Conservation (phyloP, 2,797 vertebrate species). For the Macroramphosus scolopax region DNA sequence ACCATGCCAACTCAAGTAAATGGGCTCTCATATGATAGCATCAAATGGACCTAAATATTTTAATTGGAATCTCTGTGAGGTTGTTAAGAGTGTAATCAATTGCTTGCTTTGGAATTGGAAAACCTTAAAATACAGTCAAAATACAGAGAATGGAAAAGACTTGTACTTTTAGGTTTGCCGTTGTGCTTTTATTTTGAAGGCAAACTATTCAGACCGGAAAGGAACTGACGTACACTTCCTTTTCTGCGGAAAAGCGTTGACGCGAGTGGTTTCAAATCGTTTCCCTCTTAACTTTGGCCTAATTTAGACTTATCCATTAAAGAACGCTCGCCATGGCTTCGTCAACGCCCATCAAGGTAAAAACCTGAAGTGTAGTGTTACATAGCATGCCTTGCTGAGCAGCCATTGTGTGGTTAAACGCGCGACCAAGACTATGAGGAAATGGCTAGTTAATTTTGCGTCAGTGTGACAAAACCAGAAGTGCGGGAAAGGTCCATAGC, state of each 20-base stretch:
- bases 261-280: background rate
- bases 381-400: accelerated
- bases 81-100: too few relatives aligned
- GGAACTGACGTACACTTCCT: too few relatives aligned
- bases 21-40: too few relatives aligned
- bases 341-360: conserved; percentile 66
- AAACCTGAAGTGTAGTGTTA: accelerated
- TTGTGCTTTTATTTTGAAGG: conserved; percentile 54
- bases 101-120: too few relatives aligned
- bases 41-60: too few relatives aligned
- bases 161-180: background rate
- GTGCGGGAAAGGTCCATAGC: conserved; percentile 4
- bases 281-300: conserved; percentile 1
- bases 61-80: too few relatives aligned
- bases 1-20: too few relatives aligned
- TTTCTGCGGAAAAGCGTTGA: background rate
- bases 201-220: conserved; percentile 9
- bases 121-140: too few relatives aligned
- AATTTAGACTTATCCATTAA: background rate
- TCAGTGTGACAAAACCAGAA: conserved; percentile 6
- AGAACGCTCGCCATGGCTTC: conserved; percentile 54
- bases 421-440: too few relatives aligned
- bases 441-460: too few relatives aligned
- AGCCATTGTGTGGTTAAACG: background rate
- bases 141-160: too few relatives aligned